Base-by-base conservation (phyloP, 2,888 invertebrate species). In the Ormyrus pomaceus region DNA sequence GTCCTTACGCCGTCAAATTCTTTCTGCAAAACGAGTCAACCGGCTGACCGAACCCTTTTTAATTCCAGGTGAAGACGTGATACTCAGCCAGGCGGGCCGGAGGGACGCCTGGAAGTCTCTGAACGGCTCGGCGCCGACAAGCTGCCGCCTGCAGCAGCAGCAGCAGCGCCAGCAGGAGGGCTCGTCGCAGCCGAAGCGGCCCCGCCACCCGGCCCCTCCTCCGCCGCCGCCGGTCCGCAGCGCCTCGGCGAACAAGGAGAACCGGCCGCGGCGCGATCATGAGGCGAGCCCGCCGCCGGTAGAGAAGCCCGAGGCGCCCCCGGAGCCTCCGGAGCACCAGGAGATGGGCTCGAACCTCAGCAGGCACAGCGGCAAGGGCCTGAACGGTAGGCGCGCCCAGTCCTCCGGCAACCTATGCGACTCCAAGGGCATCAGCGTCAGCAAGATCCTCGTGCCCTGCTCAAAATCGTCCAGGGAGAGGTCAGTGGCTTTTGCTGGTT, bases 331-430 rank as follows among this genome's bases (percentile, higher is more conserved):
- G 34, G 34, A 34, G 2, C 34, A 1, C 34, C 34, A 82, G 83
- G 93, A 91, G 9, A 95, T 95, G 95, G 95, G 95, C 89, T 95
- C 95, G 82, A 95, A 95, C 92, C 94, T 95, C 88, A 95, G 95
- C 92, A 94, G 95, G 83, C 95, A 95, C 90, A 94, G 94, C 87
- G 93, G 94, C 86, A 95, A 95, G 87, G 91, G 95, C 85, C 93
- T 95, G 69, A 94, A 94, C 79, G 95, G 95, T 82, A 93, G 95
- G 82, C 92, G 95, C 83, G 95, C 95, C 56, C 94, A 95, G 85
- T 95, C 95, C 82, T 95, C 95, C 85, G 95, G 95, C 62, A 95
- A 95, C 90, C 93, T 95, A 61, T 95, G 95, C 92, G 95, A 95
- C 91, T 93, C 88, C 80, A 89, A 89, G 74, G 88, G 88, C 8